Conservation (phyloP, 2,113 vertebrate genomes). For the Vidua macroura region DNA sequence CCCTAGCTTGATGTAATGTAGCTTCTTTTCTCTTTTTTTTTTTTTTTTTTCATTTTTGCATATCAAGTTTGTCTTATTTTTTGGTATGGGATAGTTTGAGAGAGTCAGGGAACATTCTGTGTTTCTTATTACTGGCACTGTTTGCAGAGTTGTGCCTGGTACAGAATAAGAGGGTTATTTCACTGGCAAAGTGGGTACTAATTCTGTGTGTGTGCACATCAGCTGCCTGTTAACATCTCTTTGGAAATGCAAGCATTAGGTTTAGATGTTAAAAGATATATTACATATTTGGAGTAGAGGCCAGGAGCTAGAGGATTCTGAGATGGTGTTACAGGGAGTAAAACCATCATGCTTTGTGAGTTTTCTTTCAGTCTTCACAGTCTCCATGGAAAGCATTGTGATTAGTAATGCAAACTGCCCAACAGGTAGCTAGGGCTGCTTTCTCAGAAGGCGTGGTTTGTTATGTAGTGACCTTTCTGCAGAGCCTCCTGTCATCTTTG, state of each 20-base stretch:
- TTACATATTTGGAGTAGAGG: background rate
- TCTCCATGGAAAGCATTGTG: background rate
- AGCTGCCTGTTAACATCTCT: background rate
- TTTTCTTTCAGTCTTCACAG: background rate
- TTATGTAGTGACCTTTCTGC: background rate
- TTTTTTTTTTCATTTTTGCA: background rate
- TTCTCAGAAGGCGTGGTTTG: background rate
- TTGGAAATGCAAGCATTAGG: background rate
- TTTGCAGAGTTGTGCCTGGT: background rate
- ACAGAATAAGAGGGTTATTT: background rate
- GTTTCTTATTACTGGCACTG: background rate
- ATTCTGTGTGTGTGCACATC: background rate
- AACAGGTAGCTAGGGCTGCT: background rate
- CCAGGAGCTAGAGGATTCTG: background rate
- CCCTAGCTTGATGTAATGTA: background rate
- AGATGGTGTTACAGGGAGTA: background rate
- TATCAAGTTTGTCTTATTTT: background rate
- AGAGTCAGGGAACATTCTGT: background rate
- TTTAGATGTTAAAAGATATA: background rate
- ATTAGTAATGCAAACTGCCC: background rate
- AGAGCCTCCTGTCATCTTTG: background rate
- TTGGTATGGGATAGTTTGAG: background rate
- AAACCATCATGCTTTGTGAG: background rate
- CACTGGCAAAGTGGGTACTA: background rate
- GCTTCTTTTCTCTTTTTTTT: background rate